A percentile compares a stretch with the other conserved stretches of the same genome.
Conservation (phyloP, 1,140 invertebrate genomes). For the Heliconius hermathena region DNA sequence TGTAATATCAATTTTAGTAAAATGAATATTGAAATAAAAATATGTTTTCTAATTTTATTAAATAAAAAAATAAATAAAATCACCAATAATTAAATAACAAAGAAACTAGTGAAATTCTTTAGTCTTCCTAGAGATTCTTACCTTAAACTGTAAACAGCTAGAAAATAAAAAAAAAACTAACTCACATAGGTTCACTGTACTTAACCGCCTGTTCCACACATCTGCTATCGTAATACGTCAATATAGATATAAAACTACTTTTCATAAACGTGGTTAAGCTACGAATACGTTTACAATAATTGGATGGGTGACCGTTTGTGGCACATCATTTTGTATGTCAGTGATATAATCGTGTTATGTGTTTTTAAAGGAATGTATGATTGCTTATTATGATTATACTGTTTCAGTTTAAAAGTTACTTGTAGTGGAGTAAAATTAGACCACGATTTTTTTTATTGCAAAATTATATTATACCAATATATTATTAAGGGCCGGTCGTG, state of each 20-base stretch:
- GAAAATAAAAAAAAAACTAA: background rate
- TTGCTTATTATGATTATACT: background rate
- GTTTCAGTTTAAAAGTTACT: background rate
- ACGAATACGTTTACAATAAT: slow-evolving; percentile 6
- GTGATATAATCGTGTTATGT: background rate
- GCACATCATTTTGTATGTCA: background rate
- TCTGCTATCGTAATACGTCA: slow-evolving; percentile 12
- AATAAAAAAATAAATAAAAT: background rate
- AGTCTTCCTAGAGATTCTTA: background rate
- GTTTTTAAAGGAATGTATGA: background rate
- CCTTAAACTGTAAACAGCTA: background rate
- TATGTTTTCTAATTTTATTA: no score
- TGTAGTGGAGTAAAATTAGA: background rate
- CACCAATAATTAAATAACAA: background rate
- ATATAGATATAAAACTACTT: slow-evolving; percentile 3
- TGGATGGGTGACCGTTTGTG: slow-evolving; percentile 9
- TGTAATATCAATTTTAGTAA: no score
- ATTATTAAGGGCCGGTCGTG: no score
- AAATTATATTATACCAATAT: no score
- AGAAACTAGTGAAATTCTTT: no score
- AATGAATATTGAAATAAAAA: no score
- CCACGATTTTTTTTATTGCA: background rate
- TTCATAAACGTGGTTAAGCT: slow-evolving; percentile 8
- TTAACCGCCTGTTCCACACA: slow-evolving; percentile 11
- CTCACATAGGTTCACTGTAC: slow-evolving; percentile 10